Conservation (phyloP, 2,797 vertebrate species). For the Percopsis omiscomaycus region DNA sequence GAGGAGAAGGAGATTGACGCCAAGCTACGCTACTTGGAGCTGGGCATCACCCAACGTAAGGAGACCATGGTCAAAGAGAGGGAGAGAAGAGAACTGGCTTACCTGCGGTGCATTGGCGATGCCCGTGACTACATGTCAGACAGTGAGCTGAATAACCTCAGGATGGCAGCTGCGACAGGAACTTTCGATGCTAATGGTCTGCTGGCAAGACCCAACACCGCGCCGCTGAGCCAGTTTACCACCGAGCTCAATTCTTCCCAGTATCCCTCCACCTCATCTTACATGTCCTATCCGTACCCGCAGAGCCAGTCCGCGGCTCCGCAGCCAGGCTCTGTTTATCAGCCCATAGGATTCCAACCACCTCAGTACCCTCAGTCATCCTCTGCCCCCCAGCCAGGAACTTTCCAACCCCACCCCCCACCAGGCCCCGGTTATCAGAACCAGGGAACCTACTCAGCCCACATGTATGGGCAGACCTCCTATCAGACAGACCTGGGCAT, state of each 20-base stretch:
- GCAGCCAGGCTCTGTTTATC: slow-evolving; percentile 79
- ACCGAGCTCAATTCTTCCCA: slow-evolving; percentile 77
- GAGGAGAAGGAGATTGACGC: slow-evolving; percentile 99
- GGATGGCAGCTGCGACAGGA: slow-evolving; percentile 74
- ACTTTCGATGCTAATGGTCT: slow-evolving; percentile 81
- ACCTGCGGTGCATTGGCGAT: slow-evolving; percentile 88
- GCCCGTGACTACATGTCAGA: slow-evolving; percentile 96
- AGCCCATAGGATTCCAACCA: slow-evolving; percentile 83
- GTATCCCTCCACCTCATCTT: slow-evolving; percentile 82
- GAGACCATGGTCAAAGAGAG: slow-evolving; percentile 94
- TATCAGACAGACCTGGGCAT: slow-evolving; percentile 86
- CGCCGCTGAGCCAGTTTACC: slow-evolving; percentile 83
- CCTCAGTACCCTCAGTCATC: slow-evolving; percentile 80
- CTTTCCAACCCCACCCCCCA: slow-evolving; percentile 85
- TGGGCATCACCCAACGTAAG: slow-evolving; percentile 95
- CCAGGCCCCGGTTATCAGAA: slow-evolving; percentile 84
- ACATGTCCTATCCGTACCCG: slow-evolving; percentile 84
- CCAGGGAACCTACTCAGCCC: slow-evolving; percentile 80
- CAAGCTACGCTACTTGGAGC: slow-evolving; percentile 94
- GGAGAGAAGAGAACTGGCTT: slow-evolving; percentile 87
- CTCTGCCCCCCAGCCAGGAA: slow-evolving; percentile 86
- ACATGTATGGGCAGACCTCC: slow-evolving; percentile 76
- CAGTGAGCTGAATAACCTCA: slow-evolving; percentile 94
- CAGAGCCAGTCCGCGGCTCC: slow-evolving; percentile 80
- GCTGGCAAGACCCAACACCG: slow-evolving; percentile 79